Evolutionary conservation across 2,888 invertebrate genomes (phyloP).

Genomic region (Drosophila mimica): DNA sequence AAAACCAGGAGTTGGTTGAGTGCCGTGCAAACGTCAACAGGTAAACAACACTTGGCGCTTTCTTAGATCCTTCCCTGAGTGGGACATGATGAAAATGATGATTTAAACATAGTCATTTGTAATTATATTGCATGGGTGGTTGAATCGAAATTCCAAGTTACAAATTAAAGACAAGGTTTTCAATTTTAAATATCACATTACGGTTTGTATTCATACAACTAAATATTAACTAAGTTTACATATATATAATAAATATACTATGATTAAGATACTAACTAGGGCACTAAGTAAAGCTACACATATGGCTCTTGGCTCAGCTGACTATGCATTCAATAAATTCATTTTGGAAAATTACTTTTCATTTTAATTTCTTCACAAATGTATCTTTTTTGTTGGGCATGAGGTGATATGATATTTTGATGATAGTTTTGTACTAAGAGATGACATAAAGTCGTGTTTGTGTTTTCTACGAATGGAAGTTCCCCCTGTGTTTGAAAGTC

Average conservation of each 20-base stretch:
- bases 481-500: conserved; percentile 5
- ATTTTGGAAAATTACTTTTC: background rate
- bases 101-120: conserved; percentile 68
- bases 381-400: conserved; percentile 4
- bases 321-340: background rate
- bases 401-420: conserved; percentile 25
- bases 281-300: conserved; percentile 12
- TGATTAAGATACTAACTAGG: conserved; percentile 18
- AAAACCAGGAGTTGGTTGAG: conserved; percentile 62
- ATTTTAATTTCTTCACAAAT: conserved; percentile 33
- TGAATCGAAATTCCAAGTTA: background rate
- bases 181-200: conserved; percentile 52
- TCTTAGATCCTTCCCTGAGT: conserved; percentile 41
- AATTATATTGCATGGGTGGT: conserved; percentile 17
- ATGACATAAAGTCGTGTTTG: conserved; percentile 32
- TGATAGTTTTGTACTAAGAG: conserved; percentile 48
- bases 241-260: conserved; percentile 12
- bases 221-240: conserved; percentile 31
- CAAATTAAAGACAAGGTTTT: conserved; percentile 31
- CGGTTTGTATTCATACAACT: conserved; percentile 39
- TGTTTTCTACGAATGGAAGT: conserved; percentile 2
- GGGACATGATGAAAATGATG: conserved; percentile 49
- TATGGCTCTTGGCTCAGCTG: conserved; percentile 6
- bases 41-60: conserved; percentile 55
- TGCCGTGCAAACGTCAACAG: conserved; percentile 69